Conservation (phyloP, 2,113 vertebrate genomes). For the Galemys pyrenaicus region DNA sequence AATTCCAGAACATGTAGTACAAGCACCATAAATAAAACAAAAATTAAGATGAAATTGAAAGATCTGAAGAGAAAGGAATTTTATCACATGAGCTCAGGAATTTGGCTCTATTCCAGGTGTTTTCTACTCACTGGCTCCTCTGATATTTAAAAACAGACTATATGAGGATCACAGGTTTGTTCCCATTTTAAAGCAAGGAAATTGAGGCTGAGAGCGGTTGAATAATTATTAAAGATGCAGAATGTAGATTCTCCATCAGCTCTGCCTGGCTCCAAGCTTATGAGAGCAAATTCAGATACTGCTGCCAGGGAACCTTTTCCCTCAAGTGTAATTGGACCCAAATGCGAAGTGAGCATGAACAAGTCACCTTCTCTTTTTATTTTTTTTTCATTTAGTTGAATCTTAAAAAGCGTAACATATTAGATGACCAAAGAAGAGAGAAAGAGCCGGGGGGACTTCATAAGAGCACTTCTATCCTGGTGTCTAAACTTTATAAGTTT, state of each 20-base stretch:
- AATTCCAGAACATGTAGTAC: neutral
- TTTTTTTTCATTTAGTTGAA: neutral
- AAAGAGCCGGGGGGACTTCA: neutral
- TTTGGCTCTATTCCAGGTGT: neutral
- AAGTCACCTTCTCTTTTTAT: neutral
- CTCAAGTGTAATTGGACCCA: neutral
- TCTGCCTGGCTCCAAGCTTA: neutral
- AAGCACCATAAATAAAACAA: neutral
- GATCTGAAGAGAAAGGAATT: neutral
- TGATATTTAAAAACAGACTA: neutral
- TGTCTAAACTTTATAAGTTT: neutral
- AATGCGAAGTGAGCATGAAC: neutral
- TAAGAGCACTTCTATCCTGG: too few species aligned
- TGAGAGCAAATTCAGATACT: neutral
- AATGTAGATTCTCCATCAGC: neutral
- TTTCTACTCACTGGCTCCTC: neutral
- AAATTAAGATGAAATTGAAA: neutral
- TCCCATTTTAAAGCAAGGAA: constrained; percentile 10
- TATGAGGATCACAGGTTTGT: neutral
- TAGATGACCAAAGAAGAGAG: neutral
- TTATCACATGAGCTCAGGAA: neutral
- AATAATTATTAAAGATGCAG: neutral
- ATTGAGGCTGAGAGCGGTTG: neutral
- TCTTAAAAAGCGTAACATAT: neutral
- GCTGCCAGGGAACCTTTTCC: neutral